These are phyloP conservation scores for Dendropsophus ebraccatus DNA, from an alignment of 2,113 vertebrate species.

Conservation along the genomic window DNA sequence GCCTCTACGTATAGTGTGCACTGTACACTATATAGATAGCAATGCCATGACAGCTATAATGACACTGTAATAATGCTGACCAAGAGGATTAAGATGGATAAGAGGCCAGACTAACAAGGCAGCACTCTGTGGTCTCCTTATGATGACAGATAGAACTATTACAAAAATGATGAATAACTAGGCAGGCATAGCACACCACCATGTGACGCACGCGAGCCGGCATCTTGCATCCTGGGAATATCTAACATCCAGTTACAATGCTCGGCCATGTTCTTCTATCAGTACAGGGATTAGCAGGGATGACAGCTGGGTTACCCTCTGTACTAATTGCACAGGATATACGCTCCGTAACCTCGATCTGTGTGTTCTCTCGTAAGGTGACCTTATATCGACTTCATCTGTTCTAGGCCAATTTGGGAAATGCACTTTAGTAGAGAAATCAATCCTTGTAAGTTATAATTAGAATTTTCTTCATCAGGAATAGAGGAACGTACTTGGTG, in stretches of 20 bases:
- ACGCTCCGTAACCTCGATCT: not conserved
- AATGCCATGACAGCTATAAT: not conserved
- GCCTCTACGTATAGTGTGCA: not conserved
- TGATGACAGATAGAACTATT: constrained; percentile 13
- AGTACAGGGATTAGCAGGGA: constrained; percentile 37
- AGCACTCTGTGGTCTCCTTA: not conserved
- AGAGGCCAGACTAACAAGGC: not conserved
- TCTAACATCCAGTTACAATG: constrained; percentile 28
- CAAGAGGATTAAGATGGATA: not conserved
- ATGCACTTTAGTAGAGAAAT: constrained; percentile 16
- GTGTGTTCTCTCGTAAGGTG: constrained; percentile 31
- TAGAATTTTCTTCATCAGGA: not conserved
- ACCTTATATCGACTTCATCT: constrained; percentile 16
- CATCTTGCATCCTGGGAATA: not conserved
- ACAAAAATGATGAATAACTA: not conserved
- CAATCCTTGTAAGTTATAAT: not conserved
- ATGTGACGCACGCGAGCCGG: constrained; percentile 11
- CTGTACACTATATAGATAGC: not conserved
- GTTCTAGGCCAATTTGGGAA: constrained; percentile 9
- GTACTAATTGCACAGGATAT: constrained; percentile 43
- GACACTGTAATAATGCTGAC: not conserved
- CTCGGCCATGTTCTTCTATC: constrained; percentile 37
- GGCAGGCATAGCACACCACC: not conserved
- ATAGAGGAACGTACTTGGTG: not conserved
- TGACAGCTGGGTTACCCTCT: constrained; percentile 47